These are phyloP conservation scores for Drosophila borborema DNA, from an alignment of 2,888 invertebrate genomes.

Conservation along the genomic window DNA sequence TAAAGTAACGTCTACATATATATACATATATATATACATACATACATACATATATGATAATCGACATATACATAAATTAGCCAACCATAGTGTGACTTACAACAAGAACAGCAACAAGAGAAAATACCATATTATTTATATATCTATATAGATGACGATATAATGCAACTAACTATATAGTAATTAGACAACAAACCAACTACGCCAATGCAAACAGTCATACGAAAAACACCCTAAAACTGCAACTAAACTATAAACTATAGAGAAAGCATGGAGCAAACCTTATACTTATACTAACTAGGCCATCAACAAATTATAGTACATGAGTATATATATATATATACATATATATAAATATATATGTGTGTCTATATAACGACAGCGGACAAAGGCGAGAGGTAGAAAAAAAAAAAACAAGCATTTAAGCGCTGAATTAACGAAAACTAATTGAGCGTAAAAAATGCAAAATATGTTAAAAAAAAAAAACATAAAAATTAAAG, in stretches of 20 bases:
- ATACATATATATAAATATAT: no score
- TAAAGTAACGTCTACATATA: constrained; percentile 12
- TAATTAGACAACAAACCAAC: constrained; percentile 52
- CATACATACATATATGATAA: constrained; percentile 24
- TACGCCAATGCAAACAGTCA: constrained; percentile 59
- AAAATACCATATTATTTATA: constrained; percentile 30
- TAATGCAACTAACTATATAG: constrained; percentile 62
- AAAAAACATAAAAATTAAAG: constrained; percentile 6
- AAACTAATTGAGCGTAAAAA: constrained; percentile 43
- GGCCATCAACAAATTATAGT: constrained; percentile 72
- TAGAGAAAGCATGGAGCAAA: constrained; percentile 51
- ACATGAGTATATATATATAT: constrained; percentile 26
- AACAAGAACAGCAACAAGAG: constrained; percentile 42
- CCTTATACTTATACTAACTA: constrained; percentile 60
- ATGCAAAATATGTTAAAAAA: constrained; percentile 33
- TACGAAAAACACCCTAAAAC: background rate
- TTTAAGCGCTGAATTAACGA: constrained; percentile 52
- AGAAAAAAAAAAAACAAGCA: constrained; percentile 25
- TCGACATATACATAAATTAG: constrained; percentile 59
- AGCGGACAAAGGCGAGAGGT: constrained; percentile 4
- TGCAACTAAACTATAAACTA: background rate
- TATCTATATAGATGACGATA: constrained; percentile 41
- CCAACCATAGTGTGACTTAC: constrained; percentile 79
- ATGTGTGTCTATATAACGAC: constrained; percentile 2
- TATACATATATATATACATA: constrained; percentile 18